Conservation (phyloP, 1,140 invertebrate species). For the Colletes gigas region DNA sequence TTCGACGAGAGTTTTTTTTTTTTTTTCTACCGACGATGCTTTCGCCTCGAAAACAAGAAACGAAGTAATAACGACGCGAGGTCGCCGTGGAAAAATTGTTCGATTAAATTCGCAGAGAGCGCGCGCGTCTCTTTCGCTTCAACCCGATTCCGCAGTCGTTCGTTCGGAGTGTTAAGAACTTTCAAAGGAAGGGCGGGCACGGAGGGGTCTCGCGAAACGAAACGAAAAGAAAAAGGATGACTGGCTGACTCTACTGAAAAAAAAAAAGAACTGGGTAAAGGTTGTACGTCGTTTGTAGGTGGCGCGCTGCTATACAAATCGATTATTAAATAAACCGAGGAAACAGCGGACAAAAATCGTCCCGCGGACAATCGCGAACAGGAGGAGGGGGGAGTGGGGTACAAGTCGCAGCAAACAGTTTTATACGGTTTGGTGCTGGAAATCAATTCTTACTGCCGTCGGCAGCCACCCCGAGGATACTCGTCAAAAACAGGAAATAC, state of each 20-base stretch:
- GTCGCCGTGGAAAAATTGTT: conserved; percentile 46
- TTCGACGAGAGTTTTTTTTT: background rate
- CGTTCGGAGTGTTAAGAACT: conserved; percentile 52
- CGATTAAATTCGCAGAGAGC: conserved; percentile 52
- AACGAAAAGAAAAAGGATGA: conserved; percentile 23
- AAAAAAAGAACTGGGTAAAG: conserved; percentile 30
- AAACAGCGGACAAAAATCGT: conserved; percentile 13
- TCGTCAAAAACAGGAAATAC: background rate
- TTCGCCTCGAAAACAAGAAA: background rate
- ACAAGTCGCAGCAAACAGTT: background rate
- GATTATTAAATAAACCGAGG: conserved; percentile 28
- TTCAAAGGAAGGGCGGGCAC: conserved; percentile 24
- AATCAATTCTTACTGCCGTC: background rate
- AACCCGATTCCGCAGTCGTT: background rate
- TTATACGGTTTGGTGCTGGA: background rate
- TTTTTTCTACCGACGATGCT: background rate
- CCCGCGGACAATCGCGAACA: background rate
- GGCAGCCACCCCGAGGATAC: background rate
- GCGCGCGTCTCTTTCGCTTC: conserved; percentile 20
- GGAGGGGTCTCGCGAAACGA: conserved; percentile 9
- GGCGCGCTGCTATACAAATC: conserved; percentile 9
- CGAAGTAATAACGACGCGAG: conserved; percentile 50
- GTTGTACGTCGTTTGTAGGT: background rate
- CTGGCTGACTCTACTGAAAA: background rate
- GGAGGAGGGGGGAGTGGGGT: too few relatives aligned